Evolutionary conservation across 1,140 invertebrate genomes (phyloP), one percentile per base, ranked within the genome.

Genomic region (Gryon sp.): DNA sequence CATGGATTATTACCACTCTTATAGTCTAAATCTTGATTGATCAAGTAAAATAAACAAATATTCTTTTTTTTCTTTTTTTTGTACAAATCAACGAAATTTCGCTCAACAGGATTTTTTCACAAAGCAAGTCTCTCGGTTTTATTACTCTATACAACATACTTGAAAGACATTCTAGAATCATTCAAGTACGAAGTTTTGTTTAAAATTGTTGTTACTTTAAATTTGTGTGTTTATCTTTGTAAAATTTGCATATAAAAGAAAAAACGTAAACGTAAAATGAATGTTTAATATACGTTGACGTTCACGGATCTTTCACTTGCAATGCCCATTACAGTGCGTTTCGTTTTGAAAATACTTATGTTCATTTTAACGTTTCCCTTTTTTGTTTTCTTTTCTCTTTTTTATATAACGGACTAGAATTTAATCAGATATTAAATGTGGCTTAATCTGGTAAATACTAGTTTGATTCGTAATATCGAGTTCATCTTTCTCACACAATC

Each of bases 401-500:
- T 73, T 85, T 65, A 83, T n/a, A 84, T 78, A 83, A 84, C 80
- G 76, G 85, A 87, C 85, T 88, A 88, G 85, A 87, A 86, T 84
- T 87, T 86, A 84, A 86, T 86, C 73, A 78, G 80, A 85, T 84
- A 86, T 86, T 84, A 87, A 85, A 85, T 84, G 78, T 83, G 80
- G 80, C 85, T 87, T 86, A 85, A 84, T 84, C 83, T 84, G 84
- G 78, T 88, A 86, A 86, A 86, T 84, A 84, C 83, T 86, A 86
- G 82, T 86, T 87, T 87, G 85, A 86, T 87, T 87, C 78, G 62
- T 82, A 84, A 83, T 83, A 83, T 84, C 82, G 82, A 85, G 80
- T 80, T 83, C 74, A 36, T 80, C 38, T n/a, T n/a, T n/a, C n/a
- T 79, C 48, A 26, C 50, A 55, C 34, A 20, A 41, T 55, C 38